Evolutionary conservation across 2,888 invertebrate genomes (phyloP).

Genomic region (Noctua janthina): DNA sequence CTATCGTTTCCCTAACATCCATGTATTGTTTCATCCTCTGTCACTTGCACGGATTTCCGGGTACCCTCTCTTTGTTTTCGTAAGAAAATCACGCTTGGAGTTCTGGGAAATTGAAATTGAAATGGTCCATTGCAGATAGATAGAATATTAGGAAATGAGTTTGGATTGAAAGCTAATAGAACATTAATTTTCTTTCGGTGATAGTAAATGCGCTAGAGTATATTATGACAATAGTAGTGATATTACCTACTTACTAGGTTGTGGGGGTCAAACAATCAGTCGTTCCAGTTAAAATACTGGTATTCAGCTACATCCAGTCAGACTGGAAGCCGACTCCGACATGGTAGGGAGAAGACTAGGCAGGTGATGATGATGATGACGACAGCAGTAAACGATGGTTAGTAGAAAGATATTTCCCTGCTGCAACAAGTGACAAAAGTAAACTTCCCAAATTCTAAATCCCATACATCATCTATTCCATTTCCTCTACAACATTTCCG

Average conservation of each 20-base stretch:
- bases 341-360: neutral
- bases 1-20: conserved; percentile 37
- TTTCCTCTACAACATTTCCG: conserved; percentile 2
- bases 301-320: neutral
- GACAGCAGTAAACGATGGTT: too few species aligned
- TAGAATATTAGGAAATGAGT: neutral
- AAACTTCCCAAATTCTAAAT: neutral
- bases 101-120: conserved; percentile 12
- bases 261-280: neutral
- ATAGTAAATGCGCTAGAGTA: neutral
- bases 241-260: neutral
- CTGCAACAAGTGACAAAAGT: neutral
- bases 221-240: neutral
- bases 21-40: conserved; percentile 40
- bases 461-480: neutral
- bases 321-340: neutral
- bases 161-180: neutral
- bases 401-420: neutral
- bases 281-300: neutral
- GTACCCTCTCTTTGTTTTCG: conserved; percentile 32
- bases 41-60: conserved; percentile 34
- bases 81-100: conserved; percentile 14
- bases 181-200: neutral
- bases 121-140: conserved; percentile 3
- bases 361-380: neutral